Conservation (phyloP, 2,113 vertebrate species). For the Otocyon megalotis region DNA sequence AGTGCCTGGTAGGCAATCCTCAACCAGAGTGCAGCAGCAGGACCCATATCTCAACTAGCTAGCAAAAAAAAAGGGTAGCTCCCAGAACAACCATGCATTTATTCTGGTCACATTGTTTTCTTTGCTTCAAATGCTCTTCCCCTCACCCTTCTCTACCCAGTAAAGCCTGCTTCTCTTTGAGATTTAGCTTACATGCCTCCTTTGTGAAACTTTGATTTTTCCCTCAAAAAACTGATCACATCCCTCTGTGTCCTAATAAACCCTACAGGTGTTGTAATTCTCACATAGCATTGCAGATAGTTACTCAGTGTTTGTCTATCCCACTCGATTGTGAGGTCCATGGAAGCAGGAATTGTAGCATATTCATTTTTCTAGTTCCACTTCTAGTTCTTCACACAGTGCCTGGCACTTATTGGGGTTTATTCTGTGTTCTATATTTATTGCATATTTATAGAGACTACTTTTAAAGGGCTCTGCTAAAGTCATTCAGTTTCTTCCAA, state of each 20-base stretch:
- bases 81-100: neutral
- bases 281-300: neutral
- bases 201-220: constrained; percentile 40
- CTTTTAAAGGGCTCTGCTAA: neutral
- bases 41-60: neutral
- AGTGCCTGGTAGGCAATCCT: neutral
- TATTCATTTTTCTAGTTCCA: neutral
- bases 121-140: neutral
- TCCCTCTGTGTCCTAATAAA: neutral
- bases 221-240: neutral
- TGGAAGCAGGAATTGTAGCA: neutral
- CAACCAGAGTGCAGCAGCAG: neutral
- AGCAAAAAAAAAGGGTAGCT: neutral
- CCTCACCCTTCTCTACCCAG: neutral
- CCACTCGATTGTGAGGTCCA: neutral
- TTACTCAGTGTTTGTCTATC: neutral
- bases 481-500: constrained; percentile 42
- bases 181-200: neutral
- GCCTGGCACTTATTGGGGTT: neutral
- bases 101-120: neutral
- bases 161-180: neutral
- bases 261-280: neutral
- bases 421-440: neutral
- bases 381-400: neutral
- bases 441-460: neutral